phyloP scores from a whole-genome alignment of 2,797 vertebrate genomes.

The Carcharodon carcharias region DNA sequence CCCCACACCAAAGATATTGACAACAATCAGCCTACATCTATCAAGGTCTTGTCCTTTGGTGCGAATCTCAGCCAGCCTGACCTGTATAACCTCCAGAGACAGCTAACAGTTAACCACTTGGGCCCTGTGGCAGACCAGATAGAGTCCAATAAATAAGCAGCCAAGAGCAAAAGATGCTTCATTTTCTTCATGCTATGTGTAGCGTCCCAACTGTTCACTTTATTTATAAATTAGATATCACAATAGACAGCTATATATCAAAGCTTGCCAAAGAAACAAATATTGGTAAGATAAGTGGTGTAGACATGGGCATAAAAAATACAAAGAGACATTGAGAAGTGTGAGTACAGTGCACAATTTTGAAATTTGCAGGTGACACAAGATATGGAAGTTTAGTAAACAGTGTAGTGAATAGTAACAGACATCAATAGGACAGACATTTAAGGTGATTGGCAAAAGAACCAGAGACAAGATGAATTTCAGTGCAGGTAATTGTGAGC shows the following conservation, averaged over 20 bases:
- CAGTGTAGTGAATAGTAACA: no score
- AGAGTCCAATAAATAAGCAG: not conserved
- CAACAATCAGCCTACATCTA: no score
- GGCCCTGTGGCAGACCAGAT: not conserved
- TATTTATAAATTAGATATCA: not conserved
- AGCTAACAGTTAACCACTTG: not conserved
- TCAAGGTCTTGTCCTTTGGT: not conserved
- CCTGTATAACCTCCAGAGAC: not conserved
- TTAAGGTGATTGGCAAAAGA: no score
- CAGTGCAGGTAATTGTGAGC: not conserved
- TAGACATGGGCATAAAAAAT: not conserved
- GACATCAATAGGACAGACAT: no score
- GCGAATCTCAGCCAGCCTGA: not conserved
- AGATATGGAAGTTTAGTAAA: no score
- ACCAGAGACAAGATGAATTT: not conserved
- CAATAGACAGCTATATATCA: not conserved
- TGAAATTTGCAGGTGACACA: not conserved
- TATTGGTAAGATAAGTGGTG: not conserved
- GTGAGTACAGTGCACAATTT: no score
- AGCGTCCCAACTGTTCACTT: no score
- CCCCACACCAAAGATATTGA: not conserved
- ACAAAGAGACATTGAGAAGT: not conserved
- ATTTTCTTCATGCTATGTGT: not conserved
- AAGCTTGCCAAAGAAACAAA: not conserved
- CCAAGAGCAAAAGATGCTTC: no score